Conservation (phyloP, 2,888 invertebrate genomes). For the Cantharis rustica region DNA sequence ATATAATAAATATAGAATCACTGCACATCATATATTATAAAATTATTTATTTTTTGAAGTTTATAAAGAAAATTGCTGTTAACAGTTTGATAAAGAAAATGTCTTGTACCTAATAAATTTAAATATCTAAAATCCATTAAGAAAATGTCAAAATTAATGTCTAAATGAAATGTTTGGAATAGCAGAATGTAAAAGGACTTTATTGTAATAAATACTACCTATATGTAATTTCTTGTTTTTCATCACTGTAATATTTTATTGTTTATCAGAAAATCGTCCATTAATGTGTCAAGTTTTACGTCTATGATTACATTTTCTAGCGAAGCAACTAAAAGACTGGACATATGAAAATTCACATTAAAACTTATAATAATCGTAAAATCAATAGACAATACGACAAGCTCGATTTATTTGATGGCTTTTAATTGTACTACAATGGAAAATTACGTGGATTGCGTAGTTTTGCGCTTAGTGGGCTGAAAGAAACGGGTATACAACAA, state of each 20-base stretch:
- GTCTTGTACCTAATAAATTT: not conserved
- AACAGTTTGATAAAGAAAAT: not conserved
- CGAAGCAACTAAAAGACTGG: constrained; percentile 11
- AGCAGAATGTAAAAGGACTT: not conserved
- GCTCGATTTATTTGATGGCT: not conserved
- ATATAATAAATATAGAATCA: not conserved
- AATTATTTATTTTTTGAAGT: not conserved
- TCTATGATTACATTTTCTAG: constrained; percentile 1
- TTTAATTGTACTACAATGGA: not conserved
- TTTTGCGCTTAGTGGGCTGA: not conserved
- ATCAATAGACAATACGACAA: not conserved
- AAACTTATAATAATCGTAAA: not conserved
- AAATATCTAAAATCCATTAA: not conserved
- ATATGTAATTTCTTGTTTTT: not conserved
- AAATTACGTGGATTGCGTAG: not conserved
- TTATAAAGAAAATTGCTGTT: not conserved
- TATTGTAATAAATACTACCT: not conserved
- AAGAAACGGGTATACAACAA: not conserved
- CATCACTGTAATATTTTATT: not conserved
- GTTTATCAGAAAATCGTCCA: constrained; percentile 10
- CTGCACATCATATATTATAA: not conserved
- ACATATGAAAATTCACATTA: not conserved
- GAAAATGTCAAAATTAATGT: not conserved
- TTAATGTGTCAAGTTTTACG: constrained; percentile 10
- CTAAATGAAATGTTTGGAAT: not conserved